Percentiles rank a stretch among this genome's conserved stretches.
phyloP scores from a whole-genome alignment of 2,888 invertebrate species.

The Idaea straminata region DNA sequence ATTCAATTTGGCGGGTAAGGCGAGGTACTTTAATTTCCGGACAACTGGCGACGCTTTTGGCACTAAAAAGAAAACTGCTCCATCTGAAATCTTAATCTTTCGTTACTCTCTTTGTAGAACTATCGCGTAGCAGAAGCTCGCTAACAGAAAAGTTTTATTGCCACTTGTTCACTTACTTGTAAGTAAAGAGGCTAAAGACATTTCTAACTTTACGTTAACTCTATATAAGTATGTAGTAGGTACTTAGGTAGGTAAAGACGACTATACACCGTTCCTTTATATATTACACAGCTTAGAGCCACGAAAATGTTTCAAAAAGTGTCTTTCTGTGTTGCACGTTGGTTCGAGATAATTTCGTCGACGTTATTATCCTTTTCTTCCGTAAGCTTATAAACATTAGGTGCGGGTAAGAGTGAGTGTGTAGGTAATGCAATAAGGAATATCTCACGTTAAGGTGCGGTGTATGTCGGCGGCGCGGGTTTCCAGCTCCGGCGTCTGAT shows the following conservation, averaged over 20 bases:
- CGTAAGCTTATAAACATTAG: constrained; percentile 1
- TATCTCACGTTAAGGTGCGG: constrained; percentile 89
- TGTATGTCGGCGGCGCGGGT: constrained; percentile 92
- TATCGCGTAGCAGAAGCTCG: constrained; percentile 21
- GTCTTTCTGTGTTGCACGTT: background rate
- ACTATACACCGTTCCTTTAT: background rate
- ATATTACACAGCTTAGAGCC: background rate
- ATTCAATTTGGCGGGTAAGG: constrained; percentile 72
- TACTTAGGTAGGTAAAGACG: background rate
- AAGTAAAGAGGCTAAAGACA: background rate
- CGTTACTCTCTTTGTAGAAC: constrained; percentile 46
- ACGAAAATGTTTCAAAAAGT: background rate
- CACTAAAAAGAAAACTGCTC: constrained; percentile 44
- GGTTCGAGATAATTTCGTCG: background rate
- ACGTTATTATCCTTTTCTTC: background rate
- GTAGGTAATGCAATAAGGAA: background rate
- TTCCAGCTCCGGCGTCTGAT: constrained; percentile 95
- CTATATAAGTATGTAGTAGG: background rate
- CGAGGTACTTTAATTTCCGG: constrained; percentile 71
- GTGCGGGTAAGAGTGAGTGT: background rate
- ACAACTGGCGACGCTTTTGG: constrained; percentile 50
- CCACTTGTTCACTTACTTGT: constrained; percentile 4
- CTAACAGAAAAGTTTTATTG: constrained; percentile 19
- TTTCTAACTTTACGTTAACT: background rate
- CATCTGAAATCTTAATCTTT: constrained; percentile 61